Base-by-base conservation (phyloP, 2,113 vertebrate species). In the Pedetes capensis region DNA sequence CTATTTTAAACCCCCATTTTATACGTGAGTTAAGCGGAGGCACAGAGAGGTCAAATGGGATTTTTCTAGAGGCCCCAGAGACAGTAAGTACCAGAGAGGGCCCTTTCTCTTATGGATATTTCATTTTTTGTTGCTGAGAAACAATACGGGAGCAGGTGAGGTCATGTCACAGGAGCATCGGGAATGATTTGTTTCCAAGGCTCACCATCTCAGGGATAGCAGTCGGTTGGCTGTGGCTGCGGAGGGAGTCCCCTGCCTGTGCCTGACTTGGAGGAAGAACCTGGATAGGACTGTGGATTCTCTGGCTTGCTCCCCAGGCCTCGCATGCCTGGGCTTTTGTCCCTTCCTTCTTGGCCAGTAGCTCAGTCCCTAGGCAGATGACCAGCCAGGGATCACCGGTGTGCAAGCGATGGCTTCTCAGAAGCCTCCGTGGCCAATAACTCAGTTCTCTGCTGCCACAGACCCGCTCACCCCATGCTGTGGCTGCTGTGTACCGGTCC, bases 341-440 rank as follows among this genome's bases (percentile, higher is more conserved):
- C 44, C 71, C 37, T 34, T 78, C 61, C 74, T 95, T 9, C 82
- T 85, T 74, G 78, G 97, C 89, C 20, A 32, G 82, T 66, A 88
- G 89, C 89, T 78, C 55, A 20, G 85, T 76, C 81, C 55, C 82
- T 8, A 10, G 86, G 79, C 39, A 89, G 86, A 92, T 63, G 49
- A 64, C 57, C 82, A 83, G 87, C 49, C 76, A 57, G 89, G 87
- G 72, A 59, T 32, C 86, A 81, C 68, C 74, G 44, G 47, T 84
- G 93, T 92, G 76, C 47, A 55, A 53, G 76, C 71, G 79, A 51
- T 55, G 51, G 68, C 64, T 29, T 75, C 75, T 2, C 12, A 27
- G 71, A n/a, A 53, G 75, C 18, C 61, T 61, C 49, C 1, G 2
- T 8, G 47, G 71, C 79, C 22, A 44, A 1, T 12, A 4, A 20